Percentiles rank a stretch among this genome's conserved stretches.
Conservation (phyloP, 2,888 invertebrate genomes). For the Drosophila borborema region DNA sequence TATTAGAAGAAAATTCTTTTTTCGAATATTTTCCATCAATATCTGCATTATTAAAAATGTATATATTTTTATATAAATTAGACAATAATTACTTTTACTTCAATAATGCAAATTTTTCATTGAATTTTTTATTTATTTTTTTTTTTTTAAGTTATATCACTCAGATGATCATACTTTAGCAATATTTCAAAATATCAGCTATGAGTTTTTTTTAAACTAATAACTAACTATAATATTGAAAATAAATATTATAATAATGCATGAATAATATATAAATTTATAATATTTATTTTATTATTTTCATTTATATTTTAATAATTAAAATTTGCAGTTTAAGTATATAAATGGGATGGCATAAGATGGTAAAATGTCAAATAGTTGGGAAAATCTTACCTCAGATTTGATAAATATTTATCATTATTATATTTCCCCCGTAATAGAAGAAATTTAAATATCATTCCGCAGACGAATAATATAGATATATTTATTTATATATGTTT, state of each 20-base stretch:
- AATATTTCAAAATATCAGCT: neutral
- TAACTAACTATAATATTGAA: too few species aligned
- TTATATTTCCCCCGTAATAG: neutral
- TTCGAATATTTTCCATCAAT: neutral
- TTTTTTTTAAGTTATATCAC: too few species aligned
- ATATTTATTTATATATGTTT: conserved; percentile 65
- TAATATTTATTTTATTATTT: neutral
- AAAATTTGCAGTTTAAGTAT: too few species aligned
- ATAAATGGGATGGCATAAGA: too few species aligned
- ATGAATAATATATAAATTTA: too few species aligned
- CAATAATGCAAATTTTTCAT: too few species aligned
- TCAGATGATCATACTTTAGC: neutral
- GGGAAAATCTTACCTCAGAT: neutral
- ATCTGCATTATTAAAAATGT: neutral
- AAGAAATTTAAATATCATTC: conserved; percentile 37
- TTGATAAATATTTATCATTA: neutral
- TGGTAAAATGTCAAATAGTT: neutral
- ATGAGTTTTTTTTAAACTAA: too few species aligned
- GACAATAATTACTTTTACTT: neutral
- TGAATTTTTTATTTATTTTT: too few species aligned
- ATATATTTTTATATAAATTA: neutral
- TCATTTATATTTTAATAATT: neutral
- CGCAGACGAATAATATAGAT: conserved; percentile 51
- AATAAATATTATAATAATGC: too few species aligned
- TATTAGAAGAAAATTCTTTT: neutral